A percentile compares a stretch with the other conserved stretches of the same genome.
Evolutionary conservation across 2,113 vertebrate genomes (phyloP).

Genomic region (Chauna torquata): DNA sequence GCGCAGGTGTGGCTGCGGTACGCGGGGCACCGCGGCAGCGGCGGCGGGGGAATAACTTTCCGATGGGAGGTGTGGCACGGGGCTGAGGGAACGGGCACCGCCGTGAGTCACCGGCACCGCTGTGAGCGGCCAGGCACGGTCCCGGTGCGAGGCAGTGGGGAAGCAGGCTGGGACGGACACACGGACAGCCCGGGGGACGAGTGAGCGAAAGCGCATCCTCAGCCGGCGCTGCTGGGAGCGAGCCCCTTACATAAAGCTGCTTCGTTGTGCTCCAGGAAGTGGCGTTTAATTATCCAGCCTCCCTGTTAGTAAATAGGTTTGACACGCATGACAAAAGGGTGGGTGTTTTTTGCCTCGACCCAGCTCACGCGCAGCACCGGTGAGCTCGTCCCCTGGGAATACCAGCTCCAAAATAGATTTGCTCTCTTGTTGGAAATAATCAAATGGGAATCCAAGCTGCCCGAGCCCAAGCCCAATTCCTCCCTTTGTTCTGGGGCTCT

Average conservation of each 20-base stretch:
- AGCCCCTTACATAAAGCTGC: not conserved
- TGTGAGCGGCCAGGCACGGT: not conserved
- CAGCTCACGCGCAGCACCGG: not conserved
- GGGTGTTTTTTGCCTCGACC: not conserved
- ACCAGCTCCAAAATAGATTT: conserved; percentile 46
- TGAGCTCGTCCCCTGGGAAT: conserved; percentile 47
- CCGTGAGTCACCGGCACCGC: not conserved
- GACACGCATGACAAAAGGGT: conserved; percentile 34
- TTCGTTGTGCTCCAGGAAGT: conserved; percentile 38
- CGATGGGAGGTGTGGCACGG: rapidly evolving
- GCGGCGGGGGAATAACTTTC: not conserved
- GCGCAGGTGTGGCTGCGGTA: not conserved
- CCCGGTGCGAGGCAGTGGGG: not conserved
- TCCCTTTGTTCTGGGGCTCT: conserved; percentile 66
- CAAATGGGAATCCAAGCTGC: conserved; percentile 69
- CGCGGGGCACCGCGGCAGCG: rapidly evolving
- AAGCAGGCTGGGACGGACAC: not conserved
- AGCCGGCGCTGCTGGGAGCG: not conserved
- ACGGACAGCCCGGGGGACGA: too few species aligned
- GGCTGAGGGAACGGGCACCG: not conserved
- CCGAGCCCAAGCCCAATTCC: conserved; percentile 65
- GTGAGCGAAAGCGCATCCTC: not conserved
- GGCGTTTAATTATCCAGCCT: conserved; percentile 30
- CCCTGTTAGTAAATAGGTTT: conserved; percentile 26
- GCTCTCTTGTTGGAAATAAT: conserved; percentile 49